phyloP scores from a whole-genome alignment of 2,113 vertebrate species.

The Dendropsophus ebraccatus region DNA sequence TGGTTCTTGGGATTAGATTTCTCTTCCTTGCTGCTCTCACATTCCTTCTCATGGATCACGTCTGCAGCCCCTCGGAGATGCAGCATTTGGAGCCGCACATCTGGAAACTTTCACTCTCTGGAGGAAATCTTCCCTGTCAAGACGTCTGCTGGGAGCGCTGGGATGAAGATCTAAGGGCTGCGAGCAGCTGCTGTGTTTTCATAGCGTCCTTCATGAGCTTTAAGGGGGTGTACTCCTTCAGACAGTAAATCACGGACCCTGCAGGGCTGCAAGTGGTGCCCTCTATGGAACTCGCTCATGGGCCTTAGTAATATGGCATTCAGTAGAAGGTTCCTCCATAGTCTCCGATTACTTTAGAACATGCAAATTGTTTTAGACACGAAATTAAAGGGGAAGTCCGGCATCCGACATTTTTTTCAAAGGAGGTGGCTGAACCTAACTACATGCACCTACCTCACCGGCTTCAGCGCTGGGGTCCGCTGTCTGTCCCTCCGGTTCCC shows the following conservation, averaged over 20 bases:
- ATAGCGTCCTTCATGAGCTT: background rate
- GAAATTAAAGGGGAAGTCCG: too few relatives aligned
- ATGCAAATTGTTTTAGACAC: background rate
- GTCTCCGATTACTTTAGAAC: background rate
- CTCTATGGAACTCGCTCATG: too few relatives aligned
- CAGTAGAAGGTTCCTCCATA: too few relatives aligned
- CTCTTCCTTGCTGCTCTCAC: background rate
- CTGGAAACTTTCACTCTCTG: slow-evolving; percentile 8
- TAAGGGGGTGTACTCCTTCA: too few relatives aligned
- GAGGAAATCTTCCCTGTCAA: background rate
- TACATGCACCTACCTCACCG: too few relatives aligned
- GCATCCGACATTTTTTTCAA: too few relatives aligned
- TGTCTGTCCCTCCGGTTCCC: too few relatives aligned
- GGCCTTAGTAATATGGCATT: too few relatives aligned
- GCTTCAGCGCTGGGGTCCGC: too few relatives aligned
- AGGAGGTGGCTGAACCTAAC: too few relatives aligned
- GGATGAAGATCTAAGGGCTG: background rate
- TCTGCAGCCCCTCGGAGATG: background rate
- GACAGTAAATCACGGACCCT: too few relatives aligned
- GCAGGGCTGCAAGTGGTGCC: too few relatives aligned
- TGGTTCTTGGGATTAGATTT: background rate
- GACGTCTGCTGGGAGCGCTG: background rate
- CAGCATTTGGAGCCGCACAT: background rate
- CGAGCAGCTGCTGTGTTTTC: background rate
- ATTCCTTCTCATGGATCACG: background rate